A percentile compares a stretch with the other conserved stretches of the same genome.
Conservation (phyloP, 2,888 invertebrate species). For the Tipula vernalis region DNA sequence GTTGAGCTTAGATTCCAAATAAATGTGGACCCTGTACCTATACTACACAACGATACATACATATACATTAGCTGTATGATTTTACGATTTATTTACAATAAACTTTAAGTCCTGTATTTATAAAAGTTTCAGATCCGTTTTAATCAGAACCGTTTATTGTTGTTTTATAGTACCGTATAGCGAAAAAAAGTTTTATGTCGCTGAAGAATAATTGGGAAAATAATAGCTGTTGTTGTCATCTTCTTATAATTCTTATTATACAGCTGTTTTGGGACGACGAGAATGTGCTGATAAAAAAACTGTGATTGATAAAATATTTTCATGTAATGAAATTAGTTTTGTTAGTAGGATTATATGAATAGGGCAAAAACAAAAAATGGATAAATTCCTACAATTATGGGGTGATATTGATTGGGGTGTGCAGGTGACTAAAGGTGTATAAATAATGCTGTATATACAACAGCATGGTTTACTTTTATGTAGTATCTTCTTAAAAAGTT, state of each 20-base stretch:
- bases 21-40: no score
- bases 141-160: background rate
- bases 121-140: no score
- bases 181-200: background rate
- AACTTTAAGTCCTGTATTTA: no score
- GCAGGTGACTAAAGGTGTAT: background rate
- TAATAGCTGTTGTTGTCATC: background rate
- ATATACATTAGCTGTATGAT: no score
- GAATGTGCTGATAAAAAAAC: background rate
- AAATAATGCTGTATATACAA: background rate
- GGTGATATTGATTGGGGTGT: background rate
- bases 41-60: no score
- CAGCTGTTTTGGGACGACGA: background rate
- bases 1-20: no score
- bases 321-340: slow-evolving; percentile 4
- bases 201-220: background rate
- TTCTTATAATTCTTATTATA: background rate
- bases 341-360: background rate
- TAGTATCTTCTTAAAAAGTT: background rate
- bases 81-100: no score
- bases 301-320: background rate
- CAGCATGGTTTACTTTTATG: background rate
- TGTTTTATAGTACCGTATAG: background rate
- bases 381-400: background rate
- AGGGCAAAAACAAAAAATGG: background rate